Evolutionary conservation across 2,888 invertebrate genomes (phyloP), one percentile per base, ranked within the genome.

Genomic region (Sphecodes monilicornis): DNA sequence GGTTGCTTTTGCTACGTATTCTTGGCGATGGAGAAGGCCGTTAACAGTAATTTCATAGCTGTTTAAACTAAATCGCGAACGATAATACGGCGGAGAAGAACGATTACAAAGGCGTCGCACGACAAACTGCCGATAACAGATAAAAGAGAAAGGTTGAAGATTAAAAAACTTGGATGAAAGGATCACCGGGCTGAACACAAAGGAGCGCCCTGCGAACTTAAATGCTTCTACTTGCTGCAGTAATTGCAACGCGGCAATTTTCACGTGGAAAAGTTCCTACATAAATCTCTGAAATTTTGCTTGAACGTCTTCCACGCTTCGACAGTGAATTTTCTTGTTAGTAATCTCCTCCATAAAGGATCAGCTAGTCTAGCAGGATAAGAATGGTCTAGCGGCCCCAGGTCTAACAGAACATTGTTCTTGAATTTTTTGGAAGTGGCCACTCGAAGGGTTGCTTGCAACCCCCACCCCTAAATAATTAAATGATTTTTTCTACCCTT

Each of bases 51-150:
- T 82, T 82, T 75, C 71, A 60, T 70, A 43, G 64, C 75, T 75
- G 82, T 75, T 82, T 75, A 64, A 71, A 66, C 75, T 71, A 66
- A 82, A 82, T 82, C 64, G 81, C 75, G 70, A 64, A 82, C 82
- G 81, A 81, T 82, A 82, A 80, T 74, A 66, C 11, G 41, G 39
- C 50, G 26, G 32, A 43, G 43, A 80, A 36, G 32, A 32, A 13
- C 74, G 81, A 71, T 74, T 81, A 75, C 82, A 80, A 80, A 82
- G 81, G 74, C 70, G 64, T 69, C 39, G 69, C 60, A 41, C 64
- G 74, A 75, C 70, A 75, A 75, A 75, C 81, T 70, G 74, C 43
- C 82, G 81, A 82, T 82, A 75, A 57, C 69, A 54, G 74, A 74
- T 82, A 74, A 64, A 50, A 70, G 41, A 46, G 32, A 29, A 32